phyloP scores from a whole-genome alignment of 2,113 vertebrate genomes.

The Micronisus gabar region DNA sequence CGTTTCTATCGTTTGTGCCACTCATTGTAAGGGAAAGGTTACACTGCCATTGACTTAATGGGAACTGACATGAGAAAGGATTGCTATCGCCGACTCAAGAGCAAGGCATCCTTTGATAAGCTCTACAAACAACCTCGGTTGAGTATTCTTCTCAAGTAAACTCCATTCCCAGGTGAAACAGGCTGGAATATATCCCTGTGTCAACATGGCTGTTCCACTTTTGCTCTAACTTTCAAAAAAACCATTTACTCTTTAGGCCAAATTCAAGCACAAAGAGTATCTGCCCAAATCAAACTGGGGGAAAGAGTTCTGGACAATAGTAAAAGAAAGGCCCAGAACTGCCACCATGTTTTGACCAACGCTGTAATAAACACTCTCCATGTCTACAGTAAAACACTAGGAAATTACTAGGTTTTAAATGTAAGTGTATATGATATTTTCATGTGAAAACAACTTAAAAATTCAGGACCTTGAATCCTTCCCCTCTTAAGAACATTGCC shows the following conservation, averaged over 20 bases:
- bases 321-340: background rate
- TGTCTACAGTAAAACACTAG: background rate
- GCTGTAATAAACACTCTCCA: background rate
- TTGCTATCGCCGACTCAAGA: background rate
- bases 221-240: background rate
- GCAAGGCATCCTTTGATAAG: background rate
- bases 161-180: background rate
- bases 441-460: background rate
- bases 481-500: background rate
- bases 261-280: background rate
- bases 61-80: background rate
- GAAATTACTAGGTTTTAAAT: background rate
- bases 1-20: background rate
- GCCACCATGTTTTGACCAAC: background rate
- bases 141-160: background rate
- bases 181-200: background rate
- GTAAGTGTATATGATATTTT: background rate
- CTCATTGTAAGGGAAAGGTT: background rate
- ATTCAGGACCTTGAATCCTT: background rate
- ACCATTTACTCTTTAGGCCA: background rate
- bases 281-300: background rate
- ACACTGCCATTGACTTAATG: background rate
- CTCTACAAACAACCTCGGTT: background rate
- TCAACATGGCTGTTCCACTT: background rate
- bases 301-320: background rate